Conservation (phyloP, 2,888 invertebrate species). For the Sminthurinus aureus region DNA sequence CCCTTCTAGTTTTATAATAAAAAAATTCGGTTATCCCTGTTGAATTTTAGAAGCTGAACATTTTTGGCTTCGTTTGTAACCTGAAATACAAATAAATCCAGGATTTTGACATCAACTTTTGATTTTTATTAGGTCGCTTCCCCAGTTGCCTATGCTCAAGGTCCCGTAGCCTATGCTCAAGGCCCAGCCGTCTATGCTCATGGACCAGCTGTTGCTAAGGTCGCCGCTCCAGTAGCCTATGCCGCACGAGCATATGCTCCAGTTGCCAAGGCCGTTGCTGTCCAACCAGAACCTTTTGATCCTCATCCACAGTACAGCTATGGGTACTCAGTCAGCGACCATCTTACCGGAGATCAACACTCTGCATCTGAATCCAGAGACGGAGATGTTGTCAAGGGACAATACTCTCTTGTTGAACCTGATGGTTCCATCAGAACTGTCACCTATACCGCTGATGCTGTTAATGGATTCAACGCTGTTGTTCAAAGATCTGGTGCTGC, state of each 20-base stretch:
- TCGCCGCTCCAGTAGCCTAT: not conserved
- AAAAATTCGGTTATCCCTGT: too few relatives aligned
- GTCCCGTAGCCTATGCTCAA: not conserved
- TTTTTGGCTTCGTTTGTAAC: too few relatives aligned
- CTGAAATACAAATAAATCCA: too few relatives aligned
- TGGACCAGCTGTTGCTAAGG: not conserved
- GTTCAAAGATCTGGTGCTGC: constrained; percentile 31
- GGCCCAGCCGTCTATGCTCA: not conserved
- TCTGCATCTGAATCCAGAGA: constrained; percentile 1
- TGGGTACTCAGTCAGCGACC: constrained; percentile 42
- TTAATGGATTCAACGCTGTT: constrained; percentile 46
- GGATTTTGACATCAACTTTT: too few relatives aligned
- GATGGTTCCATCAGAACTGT: constrained; percentile 44
- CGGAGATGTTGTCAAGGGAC: constrained; percentile 39
- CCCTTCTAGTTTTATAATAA: too few relatives aligned
- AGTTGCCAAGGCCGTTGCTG: constrained; percentile 32
- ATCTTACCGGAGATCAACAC: constrained; percentile 47
- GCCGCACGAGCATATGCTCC: not conserved
- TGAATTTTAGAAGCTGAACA: too few relatives aligned
- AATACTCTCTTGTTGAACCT: constrained; percentile 45
- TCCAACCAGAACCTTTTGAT: constrained; percentile 46
- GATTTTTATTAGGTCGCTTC: not conserved
- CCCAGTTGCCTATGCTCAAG: not conserved
- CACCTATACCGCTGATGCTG: constrained; percentile 42
- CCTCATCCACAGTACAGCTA: constrained; percentile 50